Base-by-base conservation (phyloP, 2,797 vertebrate species). In the Tolypeutes matacus region DNA sequence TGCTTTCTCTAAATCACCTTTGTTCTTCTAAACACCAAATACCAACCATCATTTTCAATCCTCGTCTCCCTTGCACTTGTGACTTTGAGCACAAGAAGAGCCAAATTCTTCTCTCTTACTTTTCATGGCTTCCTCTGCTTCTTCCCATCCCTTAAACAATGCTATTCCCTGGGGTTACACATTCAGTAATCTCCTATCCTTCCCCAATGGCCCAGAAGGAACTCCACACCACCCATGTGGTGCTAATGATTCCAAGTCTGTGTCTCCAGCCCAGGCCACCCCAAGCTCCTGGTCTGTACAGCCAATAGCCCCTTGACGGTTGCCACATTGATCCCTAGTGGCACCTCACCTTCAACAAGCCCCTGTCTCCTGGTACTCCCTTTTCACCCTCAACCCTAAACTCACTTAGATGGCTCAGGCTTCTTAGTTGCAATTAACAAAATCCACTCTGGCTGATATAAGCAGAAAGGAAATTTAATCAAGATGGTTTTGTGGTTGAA, bases 351-450 rank as follows among this genome's bases (percentile, higher is more conserved):
- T 12, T 39, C 93, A 51, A 49, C 23, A 21, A 0, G 10, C 27
- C n/a, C 29, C 7, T 11, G 15, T 49, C 29, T 49, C 51, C 72
- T 29, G 20, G 42, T 25, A 39, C 13, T 34, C 36, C 23, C 42
- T 78, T 42, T 51, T 6, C 88, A 46, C 51, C 51, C 42, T 62
- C 10, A 27, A 25, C 53, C 42, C 42, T 39, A 62, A 67, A n/a
- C 31, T 27, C 51, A 31, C 14, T 78, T 34, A 17, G 10, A n/a
- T 27, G 10, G 62, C 18, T 70, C 36, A 29, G 31, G 17, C 58
- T 31, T 90, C 77, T 42, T 31, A 15, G 29, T 70, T 94, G 34
- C 69, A 49, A 94, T 85, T 25, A 94, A 80, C 42, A 58, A 49
- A 72, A 39, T 21, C 51, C 51, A 27, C 9, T 3, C 69, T 75